A percentile compares a stretch with the other conserved stretches of the same genome.
Conservation (phyloP, 2,113 vertebrate genomes). For the Ammodytes marinus region DNA sequence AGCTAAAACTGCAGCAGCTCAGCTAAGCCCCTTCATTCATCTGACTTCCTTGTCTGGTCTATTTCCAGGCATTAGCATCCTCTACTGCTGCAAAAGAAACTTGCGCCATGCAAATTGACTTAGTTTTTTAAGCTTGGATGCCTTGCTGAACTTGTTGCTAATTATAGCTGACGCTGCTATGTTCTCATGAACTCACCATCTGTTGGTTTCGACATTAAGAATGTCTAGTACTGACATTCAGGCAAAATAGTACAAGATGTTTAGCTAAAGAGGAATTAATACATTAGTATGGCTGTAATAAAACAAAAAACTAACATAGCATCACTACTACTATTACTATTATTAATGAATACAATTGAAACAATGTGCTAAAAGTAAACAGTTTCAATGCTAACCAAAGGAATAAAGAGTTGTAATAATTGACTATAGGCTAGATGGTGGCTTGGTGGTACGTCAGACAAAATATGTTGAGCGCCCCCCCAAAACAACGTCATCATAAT, state of each 20-base stretch:
- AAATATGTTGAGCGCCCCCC: no score
- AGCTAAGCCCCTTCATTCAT: conserved; percentile 31
- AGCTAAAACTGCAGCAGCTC: conserved; percentile 18
- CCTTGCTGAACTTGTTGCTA: not conserved
- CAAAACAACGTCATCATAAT: not conserved
- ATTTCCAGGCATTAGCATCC: conserved; percentile 38
- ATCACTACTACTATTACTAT: not conserved
- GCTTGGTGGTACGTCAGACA: not conserved
- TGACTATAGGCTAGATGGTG: no score
- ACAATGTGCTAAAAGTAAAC: no score
- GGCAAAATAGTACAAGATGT: not conserved
- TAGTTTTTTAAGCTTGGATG: conserved; percentile 24
- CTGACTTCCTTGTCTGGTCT: conserved; percentile 36
- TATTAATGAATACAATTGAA: no score
- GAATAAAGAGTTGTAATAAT: no score
- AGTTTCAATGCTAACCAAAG: no score
- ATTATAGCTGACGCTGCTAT: not conserved
- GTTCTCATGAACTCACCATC: not conserved
- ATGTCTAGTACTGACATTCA: not conserved
- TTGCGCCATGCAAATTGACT: not conserved
- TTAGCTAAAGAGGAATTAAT: not conserved
- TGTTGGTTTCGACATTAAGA: conserved; percentile 11
- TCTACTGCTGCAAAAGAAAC: conserved; percentile 20
- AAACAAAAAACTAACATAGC: not conserved
- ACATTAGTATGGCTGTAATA: not conserved